Evolutionary conservation across 92 coral and sea anemone species (phyloP).

Genomic region (Zoanthus sansibaricus): DNA sequence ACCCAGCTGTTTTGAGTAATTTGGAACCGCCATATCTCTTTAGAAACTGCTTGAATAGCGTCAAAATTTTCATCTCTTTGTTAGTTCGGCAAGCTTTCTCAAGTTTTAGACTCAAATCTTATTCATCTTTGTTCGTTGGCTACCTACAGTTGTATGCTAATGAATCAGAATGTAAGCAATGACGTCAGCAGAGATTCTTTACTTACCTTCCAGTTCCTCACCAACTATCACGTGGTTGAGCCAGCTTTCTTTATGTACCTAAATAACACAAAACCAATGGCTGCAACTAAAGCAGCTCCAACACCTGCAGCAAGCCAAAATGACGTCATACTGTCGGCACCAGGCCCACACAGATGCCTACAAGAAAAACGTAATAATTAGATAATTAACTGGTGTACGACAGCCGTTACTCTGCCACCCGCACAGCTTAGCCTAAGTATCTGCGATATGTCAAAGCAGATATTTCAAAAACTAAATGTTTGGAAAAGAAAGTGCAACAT

Average conservation of each 20-base stretch:
- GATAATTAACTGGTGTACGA: neutral
- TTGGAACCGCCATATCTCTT: too few species aligned
- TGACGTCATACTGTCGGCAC: conserved; percentile 83
- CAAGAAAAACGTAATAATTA: neutral
- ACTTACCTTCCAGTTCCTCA: neutral
- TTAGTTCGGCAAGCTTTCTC: too few species aligned
- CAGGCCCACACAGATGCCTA: conserved; percentile 89
- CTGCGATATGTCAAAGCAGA: neutral
- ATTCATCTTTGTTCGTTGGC: too few species aligned
- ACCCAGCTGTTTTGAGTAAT: too few species aligned
- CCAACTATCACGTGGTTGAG: conserved; percentile 64
- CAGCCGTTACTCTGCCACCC: too few species aligned
- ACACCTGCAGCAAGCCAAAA: conserved; percentile 82
- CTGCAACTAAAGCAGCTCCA: conserved; percentile 79
- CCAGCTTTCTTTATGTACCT: conserved; percentile 76
- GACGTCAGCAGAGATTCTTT: too few species aligned
- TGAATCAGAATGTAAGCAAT: neutral
- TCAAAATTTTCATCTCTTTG: too few species aligned
- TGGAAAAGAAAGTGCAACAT: too few species aligned
- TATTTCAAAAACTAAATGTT: too few species aligned
- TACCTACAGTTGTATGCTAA: too few species aligned
- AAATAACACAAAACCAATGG: conserved; percentile 72
- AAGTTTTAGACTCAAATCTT: too few species aligned
- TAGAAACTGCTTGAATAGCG: too few species aligned
- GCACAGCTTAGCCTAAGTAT: neutral